Percentiles rank a stretch among this genome's conserved stretches.
phyloP scores from a whole-genome alignment of 2,797 vertebrate genomes.

The Prionace glauca region DNA sequence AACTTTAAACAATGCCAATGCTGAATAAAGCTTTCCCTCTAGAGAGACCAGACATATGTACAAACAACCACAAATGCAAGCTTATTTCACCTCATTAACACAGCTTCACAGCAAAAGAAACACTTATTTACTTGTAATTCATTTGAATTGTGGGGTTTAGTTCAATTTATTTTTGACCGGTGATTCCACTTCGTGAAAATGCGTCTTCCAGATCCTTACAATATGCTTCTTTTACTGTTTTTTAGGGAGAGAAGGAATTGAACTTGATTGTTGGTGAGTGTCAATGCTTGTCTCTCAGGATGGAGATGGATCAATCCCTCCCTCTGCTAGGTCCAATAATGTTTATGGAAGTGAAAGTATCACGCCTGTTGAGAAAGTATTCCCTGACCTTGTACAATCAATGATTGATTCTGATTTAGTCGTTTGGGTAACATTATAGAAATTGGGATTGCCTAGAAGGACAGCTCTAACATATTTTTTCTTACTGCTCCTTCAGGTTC shows the following conservation, averaged over 20 bases:
- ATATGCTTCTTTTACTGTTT: not conserved
- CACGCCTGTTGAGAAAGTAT: not conserved
- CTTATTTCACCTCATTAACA: too few species aligned
- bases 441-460: not conserved
- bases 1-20: too few species aligned
- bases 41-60: too few species aligned
- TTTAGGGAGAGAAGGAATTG: not conserved
- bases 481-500: not conserved
- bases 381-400: not conserved
- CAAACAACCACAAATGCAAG: too few species aligned
- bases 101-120: too few species aligned
- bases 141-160: not conserved
- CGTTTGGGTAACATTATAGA: not conserved
- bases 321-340: not conserved
- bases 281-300: not conserved
- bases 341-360: not conserved
- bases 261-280: not conserved
- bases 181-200: not conserved
- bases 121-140: not conserved
- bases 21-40: too few species aligned
- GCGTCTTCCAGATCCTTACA: not conserved
- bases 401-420: not conserved
- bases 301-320: not conserved
- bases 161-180: not conserved
- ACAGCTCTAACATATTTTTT: not conserved